Conservation (phyloP, 2,888 invertebrate species). For the Clusia tigrina region DNA sequence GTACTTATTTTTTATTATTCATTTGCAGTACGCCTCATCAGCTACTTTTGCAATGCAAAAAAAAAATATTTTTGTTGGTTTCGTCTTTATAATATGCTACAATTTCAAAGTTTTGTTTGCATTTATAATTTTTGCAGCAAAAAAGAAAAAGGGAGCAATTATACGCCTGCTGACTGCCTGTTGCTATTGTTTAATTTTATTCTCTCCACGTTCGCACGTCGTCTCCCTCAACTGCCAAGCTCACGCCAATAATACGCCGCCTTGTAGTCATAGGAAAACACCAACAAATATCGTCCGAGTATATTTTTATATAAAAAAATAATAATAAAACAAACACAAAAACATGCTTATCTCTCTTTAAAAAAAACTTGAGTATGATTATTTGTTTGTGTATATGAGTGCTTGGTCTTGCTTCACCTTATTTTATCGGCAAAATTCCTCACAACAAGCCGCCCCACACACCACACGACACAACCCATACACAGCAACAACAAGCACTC, state of each 20-base stretch:
- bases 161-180: no score
- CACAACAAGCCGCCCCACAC: constrained; percentile 34
- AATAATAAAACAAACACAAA: neutral
- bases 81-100: no score
- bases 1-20: no score
- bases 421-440: neutral
- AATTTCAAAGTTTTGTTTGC: no score
- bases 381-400: neutral
- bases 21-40: no score
- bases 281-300: neutral
- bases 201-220: neutral
- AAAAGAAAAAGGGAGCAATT: no score
- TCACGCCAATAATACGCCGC: no score
- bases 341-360: neutral
- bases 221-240: neutral
- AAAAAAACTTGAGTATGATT: neutral
- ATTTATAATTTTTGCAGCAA: no score
- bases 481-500: constrained; percentile 20
- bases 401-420: neutral
- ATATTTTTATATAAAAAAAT: constrained; percentile 2
- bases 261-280: no score
- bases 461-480: constrained; percentile 19
- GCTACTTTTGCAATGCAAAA: no score
- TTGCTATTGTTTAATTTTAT: neutral
- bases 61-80: no score